Conservation (phyloP, 2,797 vertebrate species). For the Spinus olivaceus region DNA sequence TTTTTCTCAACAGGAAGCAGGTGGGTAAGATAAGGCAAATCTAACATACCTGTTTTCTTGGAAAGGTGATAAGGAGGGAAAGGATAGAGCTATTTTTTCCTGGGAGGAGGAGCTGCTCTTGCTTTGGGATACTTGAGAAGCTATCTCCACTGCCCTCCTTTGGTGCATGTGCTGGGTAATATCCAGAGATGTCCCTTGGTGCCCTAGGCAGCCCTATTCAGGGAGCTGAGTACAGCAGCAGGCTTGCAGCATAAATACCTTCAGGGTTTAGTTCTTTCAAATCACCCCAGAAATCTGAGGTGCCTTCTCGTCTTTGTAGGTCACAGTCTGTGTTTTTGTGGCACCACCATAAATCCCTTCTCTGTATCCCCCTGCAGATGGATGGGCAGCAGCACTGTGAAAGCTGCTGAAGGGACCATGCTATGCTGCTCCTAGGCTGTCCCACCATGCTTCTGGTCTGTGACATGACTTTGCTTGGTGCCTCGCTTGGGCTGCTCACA, state of each 20-base stretch:
- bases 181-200: accelerated
- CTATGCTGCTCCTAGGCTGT: background rate
- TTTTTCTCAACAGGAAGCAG: background rate
- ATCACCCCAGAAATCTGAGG: background rate
- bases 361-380: background rate
- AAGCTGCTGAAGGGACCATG: accelerated
- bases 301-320: background rate
- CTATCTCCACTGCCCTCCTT: background rate
- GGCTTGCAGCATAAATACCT: background rate
- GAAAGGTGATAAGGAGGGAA: background rate
- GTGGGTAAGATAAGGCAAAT: background rate
- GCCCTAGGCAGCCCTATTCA: accelerated
- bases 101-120: background rate
- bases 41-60: background rate
- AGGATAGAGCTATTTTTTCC: background rate
- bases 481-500: accelerated
- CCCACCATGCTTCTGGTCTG: accelerated
- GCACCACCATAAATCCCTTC: background rate
- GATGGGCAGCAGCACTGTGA: accelerated
- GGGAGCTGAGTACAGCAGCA: background rate
- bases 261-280: background rate
- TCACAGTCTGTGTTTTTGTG: accelerated
- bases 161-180: accelerated
- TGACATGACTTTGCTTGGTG: background rate
- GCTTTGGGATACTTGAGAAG: background rate